Percentiles rank a stretch among this genome's conserved stretches.
Evolutionary conservation across 2,797 vertebrate species (phyloP).

Genomic region (Clarias fuscus): DNA sequence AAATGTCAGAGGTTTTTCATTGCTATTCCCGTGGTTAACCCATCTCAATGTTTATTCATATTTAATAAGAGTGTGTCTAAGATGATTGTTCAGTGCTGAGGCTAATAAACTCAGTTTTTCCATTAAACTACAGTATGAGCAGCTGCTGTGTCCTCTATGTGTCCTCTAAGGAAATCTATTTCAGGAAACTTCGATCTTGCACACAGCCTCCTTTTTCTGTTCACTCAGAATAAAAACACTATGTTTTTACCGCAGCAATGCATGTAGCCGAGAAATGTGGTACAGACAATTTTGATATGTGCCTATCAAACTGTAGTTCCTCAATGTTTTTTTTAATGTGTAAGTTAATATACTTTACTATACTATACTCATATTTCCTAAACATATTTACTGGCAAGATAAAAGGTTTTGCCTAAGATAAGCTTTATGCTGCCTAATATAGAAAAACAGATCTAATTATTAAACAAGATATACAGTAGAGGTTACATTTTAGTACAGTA

Average conservation of each 20-base stretch:
- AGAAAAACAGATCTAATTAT: neutral
- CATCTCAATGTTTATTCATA: neutral
- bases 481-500: too few relatives aligned
- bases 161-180: neutral
- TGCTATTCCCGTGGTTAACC: neutral
- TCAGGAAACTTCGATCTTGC: neutral
- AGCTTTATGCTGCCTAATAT: neutral
- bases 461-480: too few relatives aligned
- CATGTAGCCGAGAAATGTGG: neutral
- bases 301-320: neutral
- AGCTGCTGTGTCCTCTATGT: neutral
- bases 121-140: neutral
- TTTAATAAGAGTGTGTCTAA: neutral
- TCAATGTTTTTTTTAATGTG: neutral
- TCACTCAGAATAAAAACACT: too few relatives aligned
- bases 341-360: too few relatives aligned
- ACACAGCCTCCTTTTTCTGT: neutral
- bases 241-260: neutral
- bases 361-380: too few relatives aligned
- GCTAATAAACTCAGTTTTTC: neutral
- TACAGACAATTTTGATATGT: neutral
- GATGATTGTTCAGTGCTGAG: neutral
- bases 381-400: too few relatives aligned
- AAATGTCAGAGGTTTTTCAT: constrained; percentile 11
- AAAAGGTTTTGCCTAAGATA: neutral